Conservation (phyloP, 2,797 vertebrate species). For the Lepus oiostolus region DNA sequence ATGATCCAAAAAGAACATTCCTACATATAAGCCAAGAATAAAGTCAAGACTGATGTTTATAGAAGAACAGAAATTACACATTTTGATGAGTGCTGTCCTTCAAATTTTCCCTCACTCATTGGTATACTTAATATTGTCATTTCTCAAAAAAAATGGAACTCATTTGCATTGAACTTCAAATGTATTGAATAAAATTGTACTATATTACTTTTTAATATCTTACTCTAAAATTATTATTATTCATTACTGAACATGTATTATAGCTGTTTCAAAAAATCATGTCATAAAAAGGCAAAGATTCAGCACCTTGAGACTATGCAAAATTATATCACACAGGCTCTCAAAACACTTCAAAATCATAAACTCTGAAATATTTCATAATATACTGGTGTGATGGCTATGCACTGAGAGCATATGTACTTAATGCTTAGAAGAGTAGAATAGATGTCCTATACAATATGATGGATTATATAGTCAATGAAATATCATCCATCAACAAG, state of each 20-base stretch:
- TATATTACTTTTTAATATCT: not conserved
- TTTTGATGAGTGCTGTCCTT: not conserved
- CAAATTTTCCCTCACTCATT: not conserved
- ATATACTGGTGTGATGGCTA: not conserved
- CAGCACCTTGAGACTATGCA: not conserved
- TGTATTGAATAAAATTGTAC: not conserved
- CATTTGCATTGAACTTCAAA: not conserved
- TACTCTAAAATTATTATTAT: not conserved
- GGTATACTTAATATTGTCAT: not conserved
- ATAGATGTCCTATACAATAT: not conserved
- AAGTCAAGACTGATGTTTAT: conserved; percentile 1
- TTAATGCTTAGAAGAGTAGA: not conserved
- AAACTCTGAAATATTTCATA: not conserved
- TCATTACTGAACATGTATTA: not conserved
- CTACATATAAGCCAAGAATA: not conserved
- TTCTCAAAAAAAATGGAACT: conserved; percentile 30
- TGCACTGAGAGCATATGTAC: not conserved
- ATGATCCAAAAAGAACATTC: conserved; percentile 43
- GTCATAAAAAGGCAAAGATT: not conserved
- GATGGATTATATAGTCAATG: not conserved
- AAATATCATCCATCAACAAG: not conserved
- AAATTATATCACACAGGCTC: not conserved
- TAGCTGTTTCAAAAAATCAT: not conserved
- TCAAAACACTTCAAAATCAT: not conserved
- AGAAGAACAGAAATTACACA: conserved; percentile 3